Base-by-base conservation (phyloP, 1,140 invertebrate species). In the Drosophila tani region DNA sequence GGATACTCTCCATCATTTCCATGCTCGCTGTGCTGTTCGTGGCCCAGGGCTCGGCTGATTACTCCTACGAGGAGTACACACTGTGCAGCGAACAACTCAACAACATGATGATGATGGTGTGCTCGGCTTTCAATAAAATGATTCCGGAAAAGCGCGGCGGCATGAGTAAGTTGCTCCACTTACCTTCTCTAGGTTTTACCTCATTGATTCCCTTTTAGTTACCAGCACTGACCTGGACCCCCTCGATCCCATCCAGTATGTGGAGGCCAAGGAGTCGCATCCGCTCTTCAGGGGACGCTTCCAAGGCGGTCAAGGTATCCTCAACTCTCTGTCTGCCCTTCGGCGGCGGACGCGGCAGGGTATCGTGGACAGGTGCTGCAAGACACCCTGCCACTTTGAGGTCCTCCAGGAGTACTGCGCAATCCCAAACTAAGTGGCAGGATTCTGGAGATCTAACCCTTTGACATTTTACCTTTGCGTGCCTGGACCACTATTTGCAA, bases 321-420 rank as follows among this genome's bases (percentile, higher is more conserved):
- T 56, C 2, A 56, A 56, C 53, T 56, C 53, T 0, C 35, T 56
- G 35, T 8, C 53, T 6, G 19, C 53, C 14, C 21, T 24, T n/a
- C 53, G 53, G 14, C 53, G 53, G 53, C 35, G 21, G 35, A 40
- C 35, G 19, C 35, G 53, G 9, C 35, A 40, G 19, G 53, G 53
- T 11, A 56, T 56, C 8, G 53, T 56, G 8, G 53, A 56, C 53
- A 56, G 53, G 14, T 56, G 53, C 53, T 56, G 53, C 35, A 56
- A 21, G 53, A n/a, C 14, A 19, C 21, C 17, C 53, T 56, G 53
- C 35, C 15, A 19, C 9, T 21, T 40, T 4, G 53, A 40, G 0
- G 8, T 56, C 19, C 53, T 56, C 0, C 40, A 40, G 53, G 53
- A 56, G 53, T 56, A 56, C 53, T 56, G 53, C 14, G 21, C 53